These are phyloP conservation scores for Stigmatopora nigra DNA, from an alignment of 2,113 vertebrate species.

Conservation along the genomic window DNA sequence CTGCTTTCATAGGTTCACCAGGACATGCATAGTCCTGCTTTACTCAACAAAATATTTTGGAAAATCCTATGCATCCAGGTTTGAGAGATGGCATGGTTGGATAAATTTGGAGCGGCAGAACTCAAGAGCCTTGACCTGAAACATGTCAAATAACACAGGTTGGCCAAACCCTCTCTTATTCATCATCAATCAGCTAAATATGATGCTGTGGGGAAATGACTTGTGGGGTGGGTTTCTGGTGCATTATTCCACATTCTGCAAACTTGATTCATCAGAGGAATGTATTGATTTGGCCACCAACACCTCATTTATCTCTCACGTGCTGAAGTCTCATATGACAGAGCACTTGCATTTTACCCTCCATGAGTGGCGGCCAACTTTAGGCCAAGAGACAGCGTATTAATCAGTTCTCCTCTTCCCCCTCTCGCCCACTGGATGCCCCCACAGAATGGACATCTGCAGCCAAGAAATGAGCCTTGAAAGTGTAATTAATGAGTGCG, in stretches of 20 bases:
- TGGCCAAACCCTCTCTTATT: not conserved
- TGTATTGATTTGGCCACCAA: constrained; percentile 47
- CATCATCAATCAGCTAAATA: constrained; percentile 5
- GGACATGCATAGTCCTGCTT: no score
- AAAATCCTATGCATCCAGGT: no score
- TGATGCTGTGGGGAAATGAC: constrained; percentile 27
- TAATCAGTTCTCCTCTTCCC: constrained; percentile 46
- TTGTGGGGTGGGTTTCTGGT: constrained; percentile 3
- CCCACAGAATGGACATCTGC: constrained; percentile 38
- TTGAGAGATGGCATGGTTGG: not conserved
- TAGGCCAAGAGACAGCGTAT: constrained; percentile 49
- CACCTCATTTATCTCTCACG: constrained; percentile 53
- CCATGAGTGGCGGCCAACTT: constrained; percentile 49
- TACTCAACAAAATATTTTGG: no score
- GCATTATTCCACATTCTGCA: constrained; percentile 37
- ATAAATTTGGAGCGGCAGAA: not conserved
- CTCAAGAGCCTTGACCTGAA: not conserved
- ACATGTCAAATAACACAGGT: not conserved
- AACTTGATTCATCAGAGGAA: constrained; percentile 47
- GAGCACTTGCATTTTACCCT: constrained; percentile 39
- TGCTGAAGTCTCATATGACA: constrained; percentile 50
- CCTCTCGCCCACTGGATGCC: constrained; percentile 23
- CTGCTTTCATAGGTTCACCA: no score
- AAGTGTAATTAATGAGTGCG: constrained; percentile 63
- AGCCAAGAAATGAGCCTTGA: constrained; percentile 65